Evolutionary conservation across 23 tunicate genomes (phyloP).

Genomic region (Halocynthia roretzi): DNA sequence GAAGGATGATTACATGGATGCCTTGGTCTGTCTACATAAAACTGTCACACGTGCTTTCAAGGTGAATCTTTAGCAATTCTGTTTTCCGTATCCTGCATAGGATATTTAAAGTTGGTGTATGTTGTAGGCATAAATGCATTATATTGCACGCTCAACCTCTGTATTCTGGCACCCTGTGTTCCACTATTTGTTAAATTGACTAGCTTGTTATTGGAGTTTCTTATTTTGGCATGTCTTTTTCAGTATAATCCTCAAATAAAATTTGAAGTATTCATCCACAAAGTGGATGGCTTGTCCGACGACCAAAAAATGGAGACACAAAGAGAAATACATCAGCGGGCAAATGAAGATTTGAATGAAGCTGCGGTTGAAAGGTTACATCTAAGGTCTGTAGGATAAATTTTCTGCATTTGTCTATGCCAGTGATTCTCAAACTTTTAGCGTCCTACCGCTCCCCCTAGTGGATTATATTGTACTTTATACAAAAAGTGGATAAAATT

Average conservation of each 20-base stretch:
- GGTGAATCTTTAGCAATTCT: background rate
- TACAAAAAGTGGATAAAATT: too few relatives aligned
- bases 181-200: too few relatives aligned
- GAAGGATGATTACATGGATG: slow-evolving; percentile 94
- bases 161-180: too few relatives aligned
- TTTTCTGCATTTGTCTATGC: too few relatives aligned
- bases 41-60: slow-evolving; percentile 70
- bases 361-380: slow-evolving; percentile 51
- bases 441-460: too few relatives aligned
- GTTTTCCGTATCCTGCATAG: too few relatives aligned
- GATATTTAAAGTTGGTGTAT: too few relatives aligned
- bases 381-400: slow-evolving; percentile 31
- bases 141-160: background rate
- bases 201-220: too few relatives aligned
- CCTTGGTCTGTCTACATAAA: slow-evolving; percentile 57
- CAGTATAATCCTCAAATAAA: slow-evolving; percentile 81
- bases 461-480: too few relatives aligned
- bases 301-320: slow-evolving; percentile 95
- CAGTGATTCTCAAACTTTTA: too few relatives aligned
- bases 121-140: background rate
- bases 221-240: background rate
- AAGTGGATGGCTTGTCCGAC: slow-evolving; percentile 94
- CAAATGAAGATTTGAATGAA: slow-evolving; percentile 81
- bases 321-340: slow-evolving; percentile 79
- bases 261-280: slow-evolving; percentile 87